Conservation (phyloP, 2,113 vertebrate genomes). For the Hylia prasina region DNA sequence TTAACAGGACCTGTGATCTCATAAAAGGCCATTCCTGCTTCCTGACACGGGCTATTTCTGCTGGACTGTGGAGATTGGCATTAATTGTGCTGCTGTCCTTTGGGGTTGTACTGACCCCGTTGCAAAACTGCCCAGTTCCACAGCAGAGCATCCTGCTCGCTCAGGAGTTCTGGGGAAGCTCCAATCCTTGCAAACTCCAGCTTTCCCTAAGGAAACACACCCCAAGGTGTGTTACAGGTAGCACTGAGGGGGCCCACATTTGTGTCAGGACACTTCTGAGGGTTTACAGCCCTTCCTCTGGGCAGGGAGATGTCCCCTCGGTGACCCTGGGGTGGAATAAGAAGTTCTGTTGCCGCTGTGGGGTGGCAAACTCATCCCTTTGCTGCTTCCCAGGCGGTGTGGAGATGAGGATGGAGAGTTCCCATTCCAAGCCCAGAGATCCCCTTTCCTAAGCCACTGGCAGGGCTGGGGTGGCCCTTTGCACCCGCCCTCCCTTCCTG, state of each 20-base stretch:
- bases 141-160: background rate
- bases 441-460: background rate
- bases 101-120: rapidly evolving
- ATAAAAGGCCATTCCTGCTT: background rate
- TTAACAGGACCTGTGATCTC: conserved; percentile 45
- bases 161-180: background rate
- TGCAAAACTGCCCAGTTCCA: background rate
- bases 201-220: background rate
- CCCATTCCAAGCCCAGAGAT: background rate
- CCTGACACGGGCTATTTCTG: background rate
- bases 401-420: background rate
- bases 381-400: rapidly evolving
- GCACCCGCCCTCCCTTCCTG: background rate
- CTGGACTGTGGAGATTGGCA: background rate
- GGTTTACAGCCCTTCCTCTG: background rate
- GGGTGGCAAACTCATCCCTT: background rate
- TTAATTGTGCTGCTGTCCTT: background rate
- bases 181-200: rapidly evolving
- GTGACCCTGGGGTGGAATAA: background rate
- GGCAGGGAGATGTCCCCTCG: rapidly evolving
- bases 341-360: background rate
- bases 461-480: background rate
- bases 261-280: background rate
- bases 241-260: background rate
- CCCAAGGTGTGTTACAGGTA: background rate